These are phyloP conservation scores for Drosophila nikananu DNA, from an alignment of 1,140 invertebrate genomes.

Conservation along the genomic window DNA sequence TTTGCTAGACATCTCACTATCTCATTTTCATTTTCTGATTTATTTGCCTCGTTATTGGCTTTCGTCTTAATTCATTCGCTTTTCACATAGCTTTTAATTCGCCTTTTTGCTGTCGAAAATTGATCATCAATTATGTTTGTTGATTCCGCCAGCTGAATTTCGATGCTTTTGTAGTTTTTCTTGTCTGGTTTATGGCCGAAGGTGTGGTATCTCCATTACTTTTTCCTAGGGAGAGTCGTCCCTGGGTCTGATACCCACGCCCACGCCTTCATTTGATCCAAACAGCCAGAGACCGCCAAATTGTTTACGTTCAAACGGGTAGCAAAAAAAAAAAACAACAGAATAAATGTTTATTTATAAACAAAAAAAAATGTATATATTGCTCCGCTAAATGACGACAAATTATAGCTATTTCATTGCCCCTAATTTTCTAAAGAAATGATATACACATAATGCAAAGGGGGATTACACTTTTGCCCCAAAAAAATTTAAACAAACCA, in stretches of 20 bases:
- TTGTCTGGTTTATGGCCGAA: conserved; percentile 39
- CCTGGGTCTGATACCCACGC: conserved; percentile 51
- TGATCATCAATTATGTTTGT: conserved; percentile 64
- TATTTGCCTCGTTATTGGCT: conserved; percentile 45
- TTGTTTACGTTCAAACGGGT: conserved; percentile 31
- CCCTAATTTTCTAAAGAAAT: conserved; percentile 53
- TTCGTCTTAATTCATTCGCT: conserved; percentile 31
- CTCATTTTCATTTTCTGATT: conserved; percentile 40
- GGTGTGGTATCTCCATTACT: conserved; percentile 54
- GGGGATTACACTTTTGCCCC: background rate
- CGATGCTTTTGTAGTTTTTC: conserved; percentile 33
- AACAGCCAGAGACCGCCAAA: conserved; percentile 37
- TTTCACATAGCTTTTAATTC: conserved; percentile 44
- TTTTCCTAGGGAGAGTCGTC: conserved; percentile 43
- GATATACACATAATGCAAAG: conserved; percentile 7
- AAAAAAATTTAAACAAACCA: background rate
- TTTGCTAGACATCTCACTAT: background rate
- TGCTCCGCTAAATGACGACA: conserved; percentile 65
- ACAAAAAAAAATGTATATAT: conserved; percentile 51
- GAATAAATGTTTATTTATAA: conserved; percentile 66
- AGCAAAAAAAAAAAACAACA: conserved; percentile 15
- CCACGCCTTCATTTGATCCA: conserved; percentile 51
- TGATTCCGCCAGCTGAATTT: conserved; percentile 37
- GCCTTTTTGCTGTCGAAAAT: conserved; percentile 40
- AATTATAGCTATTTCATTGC: conserved; percentile 60